Evolutionary conservation across 2,888 invertebrate species (phyloP).

Genomic region (Peribatodes rhomboidaria): DNA sequence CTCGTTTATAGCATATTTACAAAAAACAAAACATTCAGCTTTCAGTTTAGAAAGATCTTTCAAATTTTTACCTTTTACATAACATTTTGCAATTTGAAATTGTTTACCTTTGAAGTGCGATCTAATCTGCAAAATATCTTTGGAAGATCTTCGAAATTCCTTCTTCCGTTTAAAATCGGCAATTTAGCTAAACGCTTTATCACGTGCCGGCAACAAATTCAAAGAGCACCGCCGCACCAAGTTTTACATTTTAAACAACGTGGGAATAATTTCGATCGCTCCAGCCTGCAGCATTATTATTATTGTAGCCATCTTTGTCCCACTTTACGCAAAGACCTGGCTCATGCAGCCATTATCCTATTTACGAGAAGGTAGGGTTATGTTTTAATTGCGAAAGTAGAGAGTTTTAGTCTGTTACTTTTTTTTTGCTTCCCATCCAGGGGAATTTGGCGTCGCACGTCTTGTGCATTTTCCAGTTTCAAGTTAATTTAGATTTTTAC

Average conservation of each 20-base stretch:
- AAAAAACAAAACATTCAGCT: neutral
- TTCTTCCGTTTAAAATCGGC: slow-evolving; percentile 43
- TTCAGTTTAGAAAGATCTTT: neutral
- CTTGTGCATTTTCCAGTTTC: too few species aligned
- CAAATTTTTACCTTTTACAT: neutral
- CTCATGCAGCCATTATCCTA: too few species aligned
- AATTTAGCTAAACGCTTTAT: slow-evolving; percentile 60
- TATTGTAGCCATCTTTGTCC: neutral
- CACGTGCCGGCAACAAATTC: slow-evolving; percentile 68
- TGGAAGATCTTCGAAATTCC: slow-evolving; percentile 28
- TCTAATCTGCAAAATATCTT: slow-evolving; percentile 39
- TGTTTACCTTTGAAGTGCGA: slow-evolving; percentile 1
- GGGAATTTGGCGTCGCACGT: too few species aligned
- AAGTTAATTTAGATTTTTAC: too few species aligned
- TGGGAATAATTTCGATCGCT: slow-evolving; percentile 53
- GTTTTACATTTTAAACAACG: slow-evolving; percentile 64
- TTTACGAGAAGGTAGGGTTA: too few species aligned
- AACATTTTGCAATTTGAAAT: neutral
- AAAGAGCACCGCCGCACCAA: slow-evolving; percentile 49
- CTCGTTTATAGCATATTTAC: too few species aligned
- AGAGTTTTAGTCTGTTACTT: too few species aligned
- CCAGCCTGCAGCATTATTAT: slow-evolving; percentile 10
- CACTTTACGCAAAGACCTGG: neutral
- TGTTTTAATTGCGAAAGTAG: too few species aligned
- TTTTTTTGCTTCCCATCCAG: too few species aligned